Evolutionary conservation across 2,113 vertebrate genomes (phyloP), one percentile per base, ranked within the genome.

Genomic region (Puntigrus tetrazona): DNA sequence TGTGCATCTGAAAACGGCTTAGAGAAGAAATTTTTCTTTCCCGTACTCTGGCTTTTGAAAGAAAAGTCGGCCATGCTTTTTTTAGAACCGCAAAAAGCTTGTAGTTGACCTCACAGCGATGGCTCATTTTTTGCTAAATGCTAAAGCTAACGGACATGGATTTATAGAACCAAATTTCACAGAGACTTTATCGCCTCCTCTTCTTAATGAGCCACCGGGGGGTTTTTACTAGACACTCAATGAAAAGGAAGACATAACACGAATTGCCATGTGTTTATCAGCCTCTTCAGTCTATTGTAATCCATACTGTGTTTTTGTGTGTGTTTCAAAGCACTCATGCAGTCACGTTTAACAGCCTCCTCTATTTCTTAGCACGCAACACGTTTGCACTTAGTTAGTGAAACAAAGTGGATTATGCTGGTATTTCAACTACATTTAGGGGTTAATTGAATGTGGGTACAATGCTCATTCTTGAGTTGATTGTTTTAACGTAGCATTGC

Each of bases 401-500:
- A 70, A 76, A 69, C 14, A 59, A 65, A 61, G 36, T 36, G 43
- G 38, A 81, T 84, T 61, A 73, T 63, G 63, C 59, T 43, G n/a
- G 22, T n/a, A 73, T 86, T 77, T 63, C 77, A 84, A 59, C 69
- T 83, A 25, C 34, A 82, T 31, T 57, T 67, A 34, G 70, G 84
- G 84, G 84, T 85, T 85, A 87, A 85, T 85, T 85, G 69, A 80
- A 85, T 69, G 45, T 69, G 76, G 80, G 67, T 41, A n/a, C 57
- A n/a, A 74, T 59, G 67, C 67, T 63, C 61, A 72, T 72, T 85
- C 27, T 73, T 75, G 27, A 83, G 80, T 59, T 69, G 57, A 85
- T 83, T 76, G 65, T 83, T 76, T 80, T 61, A 61, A n/a, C n/a
- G 22, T 13, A 52, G 52, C 25, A 57, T 29, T 18, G 41, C 20